phyloP scores from a whole-genome alignment of 2,113 vertebrate species.

The Manacus vitellinus region DNA sequence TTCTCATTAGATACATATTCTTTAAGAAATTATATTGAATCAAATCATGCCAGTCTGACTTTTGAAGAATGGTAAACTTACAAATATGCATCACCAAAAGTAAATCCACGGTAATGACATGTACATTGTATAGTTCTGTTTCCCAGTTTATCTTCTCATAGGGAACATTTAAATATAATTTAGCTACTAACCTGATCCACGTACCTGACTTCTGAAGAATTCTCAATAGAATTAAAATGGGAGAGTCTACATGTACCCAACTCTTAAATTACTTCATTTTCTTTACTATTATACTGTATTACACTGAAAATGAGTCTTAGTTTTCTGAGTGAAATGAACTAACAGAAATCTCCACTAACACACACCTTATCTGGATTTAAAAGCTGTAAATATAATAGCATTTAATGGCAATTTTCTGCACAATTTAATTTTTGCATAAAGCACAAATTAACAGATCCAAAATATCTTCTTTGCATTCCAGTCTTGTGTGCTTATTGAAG shows the following conservation, averaged over 20 bases:
- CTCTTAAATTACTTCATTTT: background rate
- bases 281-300: background rate
- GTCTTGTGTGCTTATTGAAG: background rate
- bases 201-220: background rate
- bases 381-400: constrained; percentile 68
- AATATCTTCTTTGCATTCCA: constrained; percentile 74
- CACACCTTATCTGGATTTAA: background rate
- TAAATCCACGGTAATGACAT: background rate
- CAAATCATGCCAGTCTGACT: constrained; percentile 28
- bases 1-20: background rate
- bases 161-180: background rate
- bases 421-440: constrained; percentile 50
- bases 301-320: background rate
- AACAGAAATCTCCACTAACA: constrained; percentile 71
- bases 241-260: background rate
- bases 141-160: background rate
- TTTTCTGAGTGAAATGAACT: constrained; percentile 62
- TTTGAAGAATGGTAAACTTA: background rate
- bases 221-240: background rate
- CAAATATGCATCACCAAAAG: background rate
- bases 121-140: background rate
- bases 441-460: constrained; percentile 72
- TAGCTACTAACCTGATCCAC: constrained; percentile 14
- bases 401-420: background rate
- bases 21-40: background rate